Evolutionary conservation across 2,797 vertebrate genomes (phyloP), one percentile per base, ranked within the genome.

Genomic region (Chlorospingus flavigularis): DNA sequence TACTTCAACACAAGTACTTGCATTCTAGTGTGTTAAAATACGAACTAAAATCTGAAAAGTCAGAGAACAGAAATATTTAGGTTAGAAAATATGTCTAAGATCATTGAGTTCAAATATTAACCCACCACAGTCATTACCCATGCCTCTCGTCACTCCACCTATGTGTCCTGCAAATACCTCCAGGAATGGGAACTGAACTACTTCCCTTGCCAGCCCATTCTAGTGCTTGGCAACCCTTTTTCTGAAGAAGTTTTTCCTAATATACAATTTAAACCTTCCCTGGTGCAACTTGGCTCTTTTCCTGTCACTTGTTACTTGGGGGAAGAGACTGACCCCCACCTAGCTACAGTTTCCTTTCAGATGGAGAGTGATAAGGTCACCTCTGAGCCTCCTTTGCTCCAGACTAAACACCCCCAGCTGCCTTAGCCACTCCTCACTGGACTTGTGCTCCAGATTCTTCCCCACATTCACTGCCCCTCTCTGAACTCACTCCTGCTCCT

Each of bases 371-470:
- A 2, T 18, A 35, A 42, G 5, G 3, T 30, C 33, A 2, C 6
- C 5, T 15, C 25, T 3, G 7, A 55, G 55, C 23, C n/a, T 57
- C 13, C 45, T 62, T 16, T 50, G 8, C 63, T 63, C 19, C 37
- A 30, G 13, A 3, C 24, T 50, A 2, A 48, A 62, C 24, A 33
- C 1, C 3, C 20, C 7, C 35, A 75, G 35, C 42, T 55, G 26
- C 28, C 12, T 37, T n/a, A n/a, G 35, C 9, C 0, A 0, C 16
- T 43, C 17, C 37, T 57, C 23, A 70, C 0, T 1, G 4, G 19
- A 39, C 14, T 17, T 26, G 11, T 39, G 37, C 23, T 50, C 42
- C 28, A 48, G 55, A 33, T 6, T 7, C 28, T 33, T 57, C 37
- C 6, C 19, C 42, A 68, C 20, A 14, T 30, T 8, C 20, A 15